Evolutionary conservation across 2,888 invertebrate genomes (phyloP).

Genomic region (Drosophila ochracea): DNA sequence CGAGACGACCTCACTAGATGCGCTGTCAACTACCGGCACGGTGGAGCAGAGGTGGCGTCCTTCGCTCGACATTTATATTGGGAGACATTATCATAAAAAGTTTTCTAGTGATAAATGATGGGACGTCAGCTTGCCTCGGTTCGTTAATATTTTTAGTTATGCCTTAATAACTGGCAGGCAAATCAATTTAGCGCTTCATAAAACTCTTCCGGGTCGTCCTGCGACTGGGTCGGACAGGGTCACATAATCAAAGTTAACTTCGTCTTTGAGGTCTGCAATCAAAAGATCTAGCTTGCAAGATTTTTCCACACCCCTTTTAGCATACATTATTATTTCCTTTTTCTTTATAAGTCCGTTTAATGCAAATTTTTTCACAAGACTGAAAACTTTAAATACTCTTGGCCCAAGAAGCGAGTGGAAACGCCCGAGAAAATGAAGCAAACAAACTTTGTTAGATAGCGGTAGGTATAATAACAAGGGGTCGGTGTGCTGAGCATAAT

Average conservation of each 20-base stretch:
- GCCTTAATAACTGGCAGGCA: constrained; percentile 72
- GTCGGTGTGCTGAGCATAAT: constrained; percentile 50
- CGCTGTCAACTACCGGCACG: constrained; percentile 48
- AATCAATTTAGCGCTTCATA: constrained; percentile 76
- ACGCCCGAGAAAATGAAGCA: constrained; percentile 37
- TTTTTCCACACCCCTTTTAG: constrained; percentile 4
- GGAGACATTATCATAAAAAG: constrained; percentile 53
- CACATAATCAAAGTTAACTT: constrained; percentile 61
- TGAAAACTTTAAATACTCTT: constrained; percentile 64
- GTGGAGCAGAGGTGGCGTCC: constrained; percentile 39
- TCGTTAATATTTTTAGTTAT: constrained; percentile 77
- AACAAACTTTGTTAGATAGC: constrained; percentile 61
- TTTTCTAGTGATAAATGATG: constrained; percentile 74
- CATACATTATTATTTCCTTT: constrained; percentile 19
- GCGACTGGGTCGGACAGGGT: not conserved
- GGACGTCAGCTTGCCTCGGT: constrained; percentile 56
- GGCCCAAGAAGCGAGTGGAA: constrained; percentile 34
- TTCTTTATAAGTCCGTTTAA: constrained; percentile 28
- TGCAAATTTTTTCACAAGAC: constrained; percentile 52
- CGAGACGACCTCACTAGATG: constrained; percentile 60
- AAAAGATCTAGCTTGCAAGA: constrained; percentile 45
- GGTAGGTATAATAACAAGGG: constrained; percentile 22
- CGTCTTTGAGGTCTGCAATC: constrained; percentile 47
- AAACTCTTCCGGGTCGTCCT: constrained; percentile 28
- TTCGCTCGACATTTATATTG: constrained; percentile 52